Evolutionary conservation across 2,888 invertebrate species (phyloP).

Genomic region (Vanessa cardui): DNA sequence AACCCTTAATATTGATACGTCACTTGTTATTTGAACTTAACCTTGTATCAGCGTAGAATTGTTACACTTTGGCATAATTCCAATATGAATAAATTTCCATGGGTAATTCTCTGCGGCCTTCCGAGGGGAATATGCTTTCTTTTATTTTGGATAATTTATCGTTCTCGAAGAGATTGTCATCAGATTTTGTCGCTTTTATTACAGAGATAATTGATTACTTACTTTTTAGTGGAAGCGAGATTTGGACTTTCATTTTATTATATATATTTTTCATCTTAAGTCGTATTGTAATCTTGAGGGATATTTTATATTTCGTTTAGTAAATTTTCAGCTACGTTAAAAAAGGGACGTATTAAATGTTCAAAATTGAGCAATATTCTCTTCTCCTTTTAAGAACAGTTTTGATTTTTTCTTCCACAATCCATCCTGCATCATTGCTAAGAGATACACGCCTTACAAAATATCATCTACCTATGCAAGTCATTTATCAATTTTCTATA

Average conservation of each 20-base stretch:
- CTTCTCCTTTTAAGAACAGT: too few relatives aligned
- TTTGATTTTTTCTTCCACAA: too few relatives aligned
- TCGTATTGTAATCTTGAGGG: not conserved
- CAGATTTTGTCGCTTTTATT: conserved; percentile 8
- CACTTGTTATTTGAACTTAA: not conserved
- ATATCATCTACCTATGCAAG: too few relatives aligned
- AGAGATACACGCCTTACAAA: too few relatives aligned
- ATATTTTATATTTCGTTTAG: too few relatives aligned
- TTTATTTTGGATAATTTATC: conserved; percentile 10
- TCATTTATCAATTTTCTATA: too few relatives aligned
- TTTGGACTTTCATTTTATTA: not conserved
- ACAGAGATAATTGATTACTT: conserved; percentile 8
- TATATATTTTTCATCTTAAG: not conserved
- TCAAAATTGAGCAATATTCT: too few relatives aligned
- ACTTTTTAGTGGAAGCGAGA: not conserved
- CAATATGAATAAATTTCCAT: conserved; percentile 34
- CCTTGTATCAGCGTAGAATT: conserved; percentile 5
- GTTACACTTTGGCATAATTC: conserved; percentile 24
- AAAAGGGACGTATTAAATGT: too few relatives aligned
- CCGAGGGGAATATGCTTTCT: conserved; percentile 13
- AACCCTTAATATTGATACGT: not conserved
- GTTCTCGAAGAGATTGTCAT: conserved; percentile 5
- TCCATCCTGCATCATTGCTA: too few relatives aligned
- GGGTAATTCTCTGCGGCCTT: conserved; percentile 31
- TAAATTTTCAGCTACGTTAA: too few relatives aligned